Evolutionary conservation across 2,888 invertebrate genomes (phyloP).

Genomic region (Ochropleura leucogaster): DNA sequence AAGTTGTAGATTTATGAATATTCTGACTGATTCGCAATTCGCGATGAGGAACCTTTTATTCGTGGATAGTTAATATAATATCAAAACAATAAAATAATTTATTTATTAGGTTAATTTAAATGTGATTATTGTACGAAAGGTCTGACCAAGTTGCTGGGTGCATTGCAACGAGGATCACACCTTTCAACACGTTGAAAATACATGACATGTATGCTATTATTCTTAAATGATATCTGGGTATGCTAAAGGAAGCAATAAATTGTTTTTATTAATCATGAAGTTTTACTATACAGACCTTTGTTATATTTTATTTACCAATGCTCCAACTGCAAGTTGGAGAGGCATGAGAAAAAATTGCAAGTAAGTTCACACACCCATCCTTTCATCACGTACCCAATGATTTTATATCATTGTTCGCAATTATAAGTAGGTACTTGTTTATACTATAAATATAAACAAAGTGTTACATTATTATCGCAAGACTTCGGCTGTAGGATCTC

Average conservation of each 20-base stretch:
- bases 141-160: slow-evolving; percentile 78
- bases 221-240: slow-evolving; percentile 63
- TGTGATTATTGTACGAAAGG: slow-evolving; percentile 67
- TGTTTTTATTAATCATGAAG: slow-evolving; percentile 76
- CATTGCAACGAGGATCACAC: slow-evolving; percentile 73
- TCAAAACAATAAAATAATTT: slow-evolving; percentile 27
- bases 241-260: slow-evolving; percentile 86
- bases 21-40: slow-evolving; percentile 80
- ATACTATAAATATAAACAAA: no score
- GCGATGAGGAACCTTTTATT: slow-evolving; percentile 81
- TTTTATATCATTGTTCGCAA: no score
- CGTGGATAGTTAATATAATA: slow-evolving; percentile 54
- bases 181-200: slow-evolving; percentile 70
- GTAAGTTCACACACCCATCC: background rate
- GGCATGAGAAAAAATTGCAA: background rate
- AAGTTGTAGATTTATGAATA: slow-evolving; percentile 66
- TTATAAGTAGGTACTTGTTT: no score
- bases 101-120: slow-evolving; percentile 29
- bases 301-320: background rate
- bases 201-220: slow-evolving; percentile 58
- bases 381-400: background rate
- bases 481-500: no score
- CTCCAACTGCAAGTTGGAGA: background rate
- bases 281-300: slow-evolving; percentile 52
- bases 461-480: no score